A percentile compares a stretch with the other conserved stretches of the same genome.
These are phyloP conservation scores for Lichenostomus cassidix DNA, from an alignment of 2,113 vertebrate species.

Conservation along the genomic window DNA sequence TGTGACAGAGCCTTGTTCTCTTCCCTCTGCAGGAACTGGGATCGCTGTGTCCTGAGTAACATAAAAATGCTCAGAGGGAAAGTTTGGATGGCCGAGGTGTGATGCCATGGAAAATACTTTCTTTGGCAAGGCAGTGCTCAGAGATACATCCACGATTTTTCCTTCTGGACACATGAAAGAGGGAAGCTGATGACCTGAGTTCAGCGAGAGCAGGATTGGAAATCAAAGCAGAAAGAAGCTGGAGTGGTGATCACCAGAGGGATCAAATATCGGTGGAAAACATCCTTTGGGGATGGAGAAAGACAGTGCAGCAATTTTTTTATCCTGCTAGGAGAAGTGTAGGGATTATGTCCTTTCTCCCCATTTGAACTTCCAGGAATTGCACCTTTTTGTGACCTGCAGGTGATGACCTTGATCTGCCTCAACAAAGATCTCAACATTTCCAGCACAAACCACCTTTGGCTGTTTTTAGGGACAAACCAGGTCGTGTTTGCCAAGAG, in stretches of 20 bases:
- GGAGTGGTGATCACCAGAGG: neutral
- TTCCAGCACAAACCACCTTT: neutral
- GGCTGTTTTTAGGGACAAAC: neutral
- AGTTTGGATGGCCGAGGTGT: neutral
- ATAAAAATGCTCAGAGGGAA: neutral
- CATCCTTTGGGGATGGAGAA: neutral
- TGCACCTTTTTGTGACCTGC: neutral
- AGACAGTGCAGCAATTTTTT: accelerated
- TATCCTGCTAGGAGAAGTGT: accelerated
- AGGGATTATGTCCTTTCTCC: neutral
- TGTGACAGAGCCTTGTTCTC: neutral
- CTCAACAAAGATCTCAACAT: neutral
- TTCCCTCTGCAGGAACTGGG: neutral
- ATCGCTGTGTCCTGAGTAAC: neutral
- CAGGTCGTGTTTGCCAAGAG: neutral
- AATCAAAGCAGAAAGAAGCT: neutral
- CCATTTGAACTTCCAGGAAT: neutral
- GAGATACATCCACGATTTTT: neutral
- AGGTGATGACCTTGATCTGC: neutral
- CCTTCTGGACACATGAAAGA: neutral
- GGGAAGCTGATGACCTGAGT: neutral
- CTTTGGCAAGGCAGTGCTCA: neutral
- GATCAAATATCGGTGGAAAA: neutral
- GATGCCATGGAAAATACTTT: neutral
- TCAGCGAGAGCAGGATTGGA: neutral